Evolutionary conservation across 2,113 vertebrate species (phyloP).

Genomic region (Otus sunia): DNA sequence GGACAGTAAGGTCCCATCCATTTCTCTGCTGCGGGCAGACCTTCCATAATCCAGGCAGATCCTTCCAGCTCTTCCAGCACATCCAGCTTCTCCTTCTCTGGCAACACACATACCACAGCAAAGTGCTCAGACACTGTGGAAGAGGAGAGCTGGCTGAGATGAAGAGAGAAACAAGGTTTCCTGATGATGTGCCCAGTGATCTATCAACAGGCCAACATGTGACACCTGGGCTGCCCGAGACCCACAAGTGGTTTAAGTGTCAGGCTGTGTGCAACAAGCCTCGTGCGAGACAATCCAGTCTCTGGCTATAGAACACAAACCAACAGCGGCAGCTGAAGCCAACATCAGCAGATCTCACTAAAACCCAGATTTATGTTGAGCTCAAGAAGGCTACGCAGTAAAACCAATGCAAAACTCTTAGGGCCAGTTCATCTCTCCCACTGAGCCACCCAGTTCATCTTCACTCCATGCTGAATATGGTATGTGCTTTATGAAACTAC

Average conservation of each 20-base stretch:
- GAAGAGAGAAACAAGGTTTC: neutral
- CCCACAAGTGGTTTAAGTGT: no score
- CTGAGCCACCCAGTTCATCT: neutral
- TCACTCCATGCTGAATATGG: fast-evolving
- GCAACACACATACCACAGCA: neutral
- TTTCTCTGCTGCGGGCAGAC: neutral
- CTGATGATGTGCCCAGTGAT: neutral
- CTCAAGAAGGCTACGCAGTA: fast-evolving
- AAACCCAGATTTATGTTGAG: neutral
- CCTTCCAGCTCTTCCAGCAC: neutral
- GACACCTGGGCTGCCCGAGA: neutral
- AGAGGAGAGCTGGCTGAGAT: neutral
- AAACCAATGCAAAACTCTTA: neutral
- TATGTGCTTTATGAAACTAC: neutral
- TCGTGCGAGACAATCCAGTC: neutral
- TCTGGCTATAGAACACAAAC: neutral
- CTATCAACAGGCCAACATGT: neutral
- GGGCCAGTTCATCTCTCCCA: neutral
- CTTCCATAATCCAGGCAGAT: neutral
- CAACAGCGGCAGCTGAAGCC: neutral
- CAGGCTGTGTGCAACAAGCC: neutral
- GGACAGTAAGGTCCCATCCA: neutral
- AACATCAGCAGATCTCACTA: neutral
- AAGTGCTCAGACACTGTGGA: neutral
- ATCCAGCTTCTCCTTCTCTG: neutral